These are phyloP conservation scores for Scortum barcoo DNA, from an alignment of 2,113 vertebrate species.

Conservation along the genomic window DNA sequence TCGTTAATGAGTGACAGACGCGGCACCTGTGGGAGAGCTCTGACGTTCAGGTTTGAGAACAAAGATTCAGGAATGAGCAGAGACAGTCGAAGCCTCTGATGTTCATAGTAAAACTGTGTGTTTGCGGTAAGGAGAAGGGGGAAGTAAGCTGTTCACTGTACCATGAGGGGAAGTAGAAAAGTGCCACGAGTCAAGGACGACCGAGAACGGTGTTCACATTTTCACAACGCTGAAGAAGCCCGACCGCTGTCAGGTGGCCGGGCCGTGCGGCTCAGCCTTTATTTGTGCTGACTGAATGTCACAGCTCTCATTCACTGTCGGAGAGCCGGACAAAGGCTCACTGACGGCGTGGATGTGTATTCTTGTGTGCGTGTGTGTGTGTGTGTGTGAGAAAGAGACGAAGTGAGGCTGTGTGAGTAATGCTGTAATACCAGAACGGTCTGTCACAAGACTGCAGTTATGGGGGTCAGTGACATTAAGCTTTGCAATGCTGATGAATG, in stretches of 20 bases:
- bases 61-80: background rate
- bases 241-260: constrained; percentile 34
- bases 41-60: background rate
- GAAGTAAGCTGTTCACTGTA: constrained; percentile 33
- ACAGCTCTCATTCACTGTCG: constrained; percentile 49
- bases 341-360: constrained; percentile 1
- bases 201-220: background rate
- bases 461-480: constrained; percentile 65
- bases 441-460: constrained; percentile 78
- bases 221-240: constrained; percentile 4
- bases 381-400: constrained; percentile 11
- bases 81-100: background rate
- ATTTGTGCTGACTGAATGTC: constrained; percentile 62
- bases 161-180: constrained; percentile 45
- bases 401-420: constrained; percentile 62
- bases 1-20: background rate
- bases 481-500: constrained; percentile 33
- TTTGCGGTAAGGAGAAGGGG: constrained; percentile 22
- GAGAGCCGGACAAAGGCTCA: constrained; percentile 41
- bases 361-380: constrained; percentile 1
- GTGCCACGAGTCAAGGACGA: background rate
- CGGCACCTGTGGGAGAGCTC: background rate
- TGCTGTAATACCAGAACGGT: constrained; percentile 54
- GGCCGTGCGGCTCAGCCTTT: constrained; percentile 20
- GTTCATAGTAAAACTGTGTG: background rate